Base-by-base conservation (phyloP, 2,113 vertebrate genomes). In the Leptocoma aspasia region DNA sequence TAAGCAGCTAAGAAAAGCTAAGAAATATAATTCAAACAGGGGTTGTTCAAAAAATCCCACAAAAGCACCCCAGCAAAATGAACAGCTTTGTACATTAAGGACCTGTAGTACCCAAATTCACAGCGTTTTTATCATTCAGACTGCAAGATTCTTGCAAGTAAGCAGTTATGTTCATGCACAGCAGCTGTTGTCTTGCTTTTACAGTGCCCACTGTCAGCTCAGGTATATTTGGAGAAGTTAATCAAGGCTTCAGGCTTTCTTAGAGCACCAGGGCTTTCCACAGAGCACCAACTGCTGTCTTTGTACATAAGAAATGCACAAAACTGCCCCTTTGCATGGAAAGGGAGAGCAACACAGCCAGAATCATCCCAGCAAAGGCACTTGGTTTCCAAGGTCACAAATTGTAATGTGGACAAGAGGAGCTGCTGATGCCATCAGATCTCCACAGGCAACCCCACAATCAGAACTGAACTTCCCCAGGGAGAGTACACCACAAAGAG, bases 341-440 rank as follows among this genome's bases (percentile, higher is more conserved):
- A 39, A 86, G 45, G 41, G 19, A 44, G 12, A 63, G 24, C 15
- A 23, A 22, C 45, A 13, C 23, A 65, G 60, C 26, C 2, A 42
- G 30, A 68, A 57, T 2, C 1, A 44, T 4, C 54, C 60, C 68
- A 90, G 7, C 37, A n/a, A 11, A 41, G 44, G 18, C 1, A 33
- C 44, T 14, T 7, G 24, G 37, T 27, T 65, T 45, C 45, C 17
- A 20, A 13, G 23, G 22, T 15, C 63, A 72, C 54, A 11, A 39
- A 22, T 0, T 8, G 2, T 7, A 54, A 50, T 0, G 2, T 2
- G 41, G 20, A 21, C 49, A 80, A 39, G 44, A 2, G 11, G 50
- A 90, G 59, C 45, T 82, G 31, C 12, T 7, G 7, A 56, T 39
- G 31, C 45, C 47, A 50, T 63, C 47, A 50, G 44, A 69, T 30